phyloP scores from a whole-genome alignment of 2,797 vertebrate genomes.

The Etheostoma nigrum region DNA sequence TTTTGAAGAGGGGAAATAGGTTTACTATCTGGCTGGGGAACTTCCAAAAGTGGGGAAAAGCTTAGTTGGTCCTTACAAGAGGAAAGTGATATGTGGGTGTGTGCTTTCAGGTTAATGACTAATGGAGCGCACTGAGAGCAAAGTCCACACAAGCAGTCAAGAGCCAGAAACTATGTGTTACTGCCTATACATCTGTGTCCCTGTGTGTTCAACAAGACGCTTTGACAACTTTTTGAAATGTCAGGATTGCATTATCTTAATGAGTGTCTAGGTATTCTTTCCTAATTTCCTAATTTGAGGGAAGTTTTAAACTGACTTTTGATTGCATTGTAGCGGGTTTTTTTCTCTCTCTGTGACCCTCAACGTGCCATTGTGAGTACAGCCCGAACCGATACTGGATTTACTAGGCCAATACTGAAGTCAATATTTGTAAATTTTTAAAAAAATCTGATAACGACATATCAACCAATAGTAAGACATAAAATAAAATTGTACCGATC shows the following conservation, averaged over 20 bases:
- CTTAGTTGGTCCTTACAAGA: slow-evolving; percentile 29
- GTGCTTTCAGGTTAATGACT: slow-evolving; percentile 85
- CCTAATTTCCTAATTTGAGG: not conserved
- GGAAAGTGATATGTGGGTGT: slow-evolving; percentile 72
- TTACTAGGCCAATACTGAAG: not conserved
- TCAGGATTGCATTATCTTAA: not conserved
- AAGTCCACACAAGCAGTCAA: slow-evolving; percentile 69
- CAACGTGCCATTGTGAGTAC: slow-evolving; percentile 22
- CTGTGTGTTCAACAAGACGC: slow-evolving; percentile 4
- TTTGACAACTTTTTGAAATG: slow-evolving; percentile 1
- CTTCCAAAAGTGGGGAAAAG: slow-evolving; percentile 41
- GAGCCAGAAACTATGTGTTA: slow-evolving; percentile 47
- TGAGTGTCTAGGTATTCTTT: not conserved
- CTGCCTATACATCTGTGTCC: slow-evolving; percentile 35
- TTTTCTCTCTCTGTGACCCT: not conserved
- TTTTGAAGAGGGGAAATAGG: slow-evolving; percentile 16
- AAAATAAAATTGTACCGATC: not conserved
- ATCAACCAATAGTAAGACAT: too few relatives aligned
- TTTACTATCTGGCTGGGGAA: slow-evolving; percentile 28
- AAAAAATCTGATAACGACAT: not conserved
- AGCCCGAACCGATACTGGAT: not conserved
- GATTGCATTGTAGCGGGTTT: not conserved
- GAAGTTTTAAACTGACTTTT: not conserved
- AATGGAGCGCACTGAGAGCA: slow-evolving; percentile 72
- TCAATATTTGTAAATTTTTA: not conserved